Percentiles rank a stretch among this genome's conserved stretches.
phyloP scores from a whole-genome alignment of 2,113 vertebrate species.

The Pampusana beccarii region DNA sequence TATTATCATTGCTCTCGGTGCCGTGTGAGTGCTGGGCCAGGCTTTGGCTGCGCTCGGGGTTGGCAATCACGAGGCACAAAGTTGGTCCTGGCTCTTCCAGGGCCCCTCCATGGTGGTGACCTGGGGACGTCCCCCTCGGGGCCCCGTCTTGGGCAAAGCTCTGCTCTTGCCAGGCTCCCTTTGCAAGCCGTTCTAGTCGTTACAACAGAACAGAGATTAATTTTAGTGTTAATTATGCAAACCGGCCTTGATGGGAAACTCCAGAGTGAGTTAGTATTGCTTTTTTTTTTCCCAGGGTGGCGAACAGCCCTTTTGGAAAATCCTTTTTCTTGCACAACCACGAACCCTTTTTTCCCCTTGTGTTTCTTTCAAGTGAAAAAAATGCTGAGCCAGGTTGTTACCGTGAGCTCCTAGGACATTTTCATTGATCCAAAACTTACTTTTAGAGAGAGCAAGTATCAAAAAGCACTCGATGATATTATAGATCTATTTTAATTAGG shows the following conservation, averaged over 20 bases:
- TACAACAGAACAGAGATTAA: background rate
- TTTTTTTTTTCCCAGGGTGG: background rate
- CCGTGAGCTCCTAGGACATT: constrained; percentile 24
- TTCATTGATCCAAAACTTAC: constrained; percentile 47
- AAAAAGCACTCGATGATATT: background rate
- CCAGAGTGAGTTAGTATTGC: background rate
- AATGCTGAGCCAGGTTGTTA: constrained; percentile 26
- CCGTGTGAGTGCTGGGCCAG: background rate
- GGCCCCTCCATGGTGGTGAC: rapidly evolving
- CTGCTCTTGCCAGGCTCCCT: background rate
- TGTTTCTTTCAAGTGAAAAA: constrained; percentile 29
- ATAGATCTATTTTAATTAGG: constrained; percentile 1
- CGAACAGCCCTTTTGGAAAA: background rate
- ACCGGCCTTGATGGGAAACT: background rate
- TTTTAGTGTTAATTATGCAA: constrained; percentile 13
- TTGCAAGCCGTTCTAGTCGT: background rate
- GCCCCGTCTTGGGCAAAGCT: background rate
- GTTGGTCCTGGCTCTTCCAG: background rate
- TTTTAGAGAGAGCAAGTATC: background rate
- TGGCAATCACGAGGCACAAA: background rate
- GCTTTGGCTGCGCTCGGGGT: rapidly evolving
- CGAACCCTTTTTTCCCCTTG: background rate
- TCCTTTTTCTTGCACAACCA: background rate
- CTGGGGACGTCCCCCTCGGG: rapidly evolving
- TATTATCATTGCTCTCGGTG: background rate